These are phyloP conservation scores for Sitta europaea DNA, from an alignment of 2,113 vertebrate genomes.

Conservation along the genomic window DNA sequence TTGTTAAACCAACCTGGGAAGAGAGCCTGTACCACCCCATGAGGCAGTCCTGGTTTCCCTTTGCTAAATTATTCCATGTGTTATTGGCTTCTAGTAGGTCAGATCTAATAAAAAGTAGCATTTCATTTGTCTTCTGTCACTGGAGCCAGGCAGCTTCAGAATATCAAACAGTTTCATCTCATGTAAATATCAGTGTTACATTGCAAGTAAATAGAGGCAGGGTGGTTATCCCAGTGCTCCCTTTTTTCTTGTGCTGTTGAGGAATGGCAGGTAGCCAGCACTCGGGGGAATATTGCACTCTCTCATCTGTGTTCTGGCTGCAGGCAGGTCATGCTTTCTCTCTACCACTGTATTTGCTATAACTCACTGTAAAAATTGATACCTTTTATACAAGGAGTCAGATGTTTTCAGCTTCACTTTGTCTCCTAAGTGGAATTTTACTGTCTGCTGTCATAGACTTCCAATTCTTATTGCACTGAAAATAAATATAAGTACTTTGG, in stretches of 20 bases:
- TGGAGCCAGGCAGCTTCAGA: not conserved
- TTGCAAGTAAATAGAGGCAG: not conserved
- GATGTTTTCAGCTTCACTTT: not conserved
- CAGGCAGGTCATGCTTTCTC: not conserved
- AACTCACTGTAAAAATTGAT: constrained; percentile 2
- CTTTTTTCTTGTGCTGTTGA: not conserved
- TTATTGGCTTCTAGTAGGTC: not conserved
- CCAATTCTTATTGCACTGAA: not conserved
- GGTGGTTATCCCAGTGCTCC: not conserved
- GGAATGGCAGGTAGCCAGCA: constrained; percentile 27
- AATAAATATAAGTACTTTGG: not conserved
- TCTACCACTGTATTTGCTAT: not conserved
- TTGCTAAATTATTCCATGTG: not conserved
- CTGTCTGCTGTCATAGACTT: not conserved
- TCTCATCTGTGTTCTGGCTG: not conserved
- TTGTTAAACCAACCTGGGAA: not conserved
- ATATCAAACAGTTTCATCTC: not conserved
- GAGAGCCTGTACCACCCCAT: not conserved
- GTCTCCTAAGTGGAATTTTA: not conserved
- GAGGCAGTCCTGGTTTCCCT: not conserved
- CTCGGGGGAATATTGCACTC: not conserved
- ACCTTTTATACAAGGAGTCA: not conserved
- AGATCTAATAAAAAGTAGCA: not conserved
- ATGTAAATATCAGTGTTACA: not conserved
- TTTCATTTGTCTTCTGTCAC: constrained; percentile 16